Evolutionary conservation across 1,140 invertebrate genomes (phyloP).

Genomic region (Drosophila leontia): DNA sequence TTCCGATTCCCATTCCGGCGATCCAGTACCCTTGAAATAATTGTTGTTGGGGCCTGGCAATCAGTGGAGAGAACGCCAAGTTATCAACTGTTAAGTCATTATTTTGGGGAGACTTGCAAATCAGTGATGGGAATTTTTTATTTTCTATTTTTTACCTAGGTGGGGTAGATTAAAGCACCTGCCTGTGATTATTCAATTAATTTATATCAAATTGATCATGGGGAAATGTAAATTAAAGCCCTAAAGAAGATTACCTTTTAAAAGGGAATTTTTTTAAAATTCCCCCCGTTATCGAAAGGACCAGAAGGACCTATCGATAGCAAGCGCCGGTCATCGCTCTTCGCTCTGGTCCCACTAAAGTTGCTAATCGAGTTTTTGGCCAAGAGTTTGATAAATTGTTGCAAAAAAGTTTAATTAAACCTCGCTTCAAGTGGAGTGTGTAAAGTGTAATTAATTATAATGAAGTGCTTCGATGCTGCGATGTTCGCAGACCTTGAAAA

Average conservation of each 20-base stretch:
- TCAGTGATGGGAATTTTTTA: constrained; percentile 33
- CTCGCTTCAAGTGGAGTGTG: constrained; percentile 14
- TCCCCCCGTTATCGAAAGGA: neutral
- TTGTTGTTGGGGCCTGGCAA: constrained; percentile 35
- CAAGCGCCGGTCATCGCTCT: neutral
- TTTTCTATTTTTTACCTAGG: neutral
- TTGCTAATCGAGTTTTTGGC: constrained; percentile 15
- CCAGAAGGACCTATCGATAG: constrained; percentile 9
- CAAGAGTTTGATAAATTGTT: constrained; percentile 14
- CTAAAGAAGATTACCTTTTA: neutral
- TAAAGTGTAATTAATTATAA: constrained; percentile 46
- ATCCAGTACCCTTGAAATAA: constrained; percentile 67
- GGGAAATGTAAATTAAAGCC: neutral
- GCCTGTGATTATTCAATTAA: neutral
- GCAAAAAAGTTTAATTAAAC: constrained; percentile 34
- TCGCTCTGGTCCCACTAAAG: constrained; percentile 12
- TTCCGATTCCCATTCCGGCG: constrained; percentile 18
- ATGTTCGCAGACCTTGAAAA: constrained; percentile 53
- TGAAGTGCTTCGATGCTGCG: constrained; percentile 43
- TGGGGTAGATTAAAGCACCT: neutral
- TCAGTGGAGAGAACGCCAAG: constrained; percentile 42
- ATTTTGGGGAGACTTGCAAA: constrained; percentile 42
- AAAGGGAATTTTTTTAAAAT: neutral
- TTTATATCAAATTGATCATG: neutral
- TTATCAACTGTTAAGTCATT: constrained; percentile 66